Evolutionary conservation across 2,797 vertebrate species (phyloP).

Genomic region (Acanthiza pusilla): DNA sequence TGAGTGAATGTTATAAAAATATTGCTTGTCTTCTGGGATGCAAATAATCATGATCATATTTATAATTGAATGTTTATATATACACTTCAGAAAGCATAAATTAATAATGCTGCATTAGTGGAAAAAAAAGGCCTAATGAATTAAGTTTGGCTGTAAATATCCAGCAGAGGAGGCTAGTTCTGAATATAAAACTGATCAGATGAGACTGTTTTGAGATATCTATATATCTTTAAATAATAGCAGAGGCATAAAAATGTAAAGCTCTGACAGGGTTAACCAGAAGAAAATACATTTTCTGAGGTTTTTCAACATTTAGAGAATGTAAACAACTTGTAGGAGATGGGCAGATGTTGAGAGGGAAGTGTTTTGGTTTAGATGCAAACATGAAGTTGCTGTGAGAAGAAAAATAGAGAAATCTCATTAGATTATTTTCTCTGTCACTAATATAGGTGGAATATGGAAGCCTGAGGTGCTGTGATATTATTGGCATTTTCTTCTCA

Average conservation of each 20-base stretch:
- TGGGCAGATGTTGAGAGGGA: not conserved
- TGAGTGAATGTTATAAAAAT: not conserved
- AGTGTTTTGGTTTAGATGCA: not conserved
- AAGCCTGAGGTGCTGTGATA: not conserved
- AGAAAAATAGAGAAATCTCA: not conserved
- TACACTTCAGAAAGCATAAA: not conserved
- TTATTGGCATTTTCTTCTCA: not conserved
- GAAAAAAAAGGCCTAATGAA: not conserved
- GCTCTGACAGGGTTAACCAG: not conserved
- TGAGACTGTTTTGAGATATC: not conserved
- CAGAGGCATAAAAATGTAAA: not conserved
- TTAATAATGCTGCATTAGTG: not conserved
- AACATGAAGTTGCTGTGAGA: not conserved
- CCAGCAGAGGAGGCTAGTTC: slow-evolving; percentile 44
- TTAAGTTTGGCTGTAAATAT: not conserved
- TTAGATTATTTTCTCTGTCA: not conserved
- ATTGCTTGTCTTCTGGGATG: not conserved
- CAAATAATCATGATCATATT: not conserved
- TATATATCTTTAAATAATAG: not conserved
- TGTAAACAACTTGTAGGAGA: not conserved
- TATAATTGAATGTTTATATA: not conserved
- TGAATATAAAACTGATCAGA: not conserved
- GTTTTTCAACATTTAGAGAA: not conserved
- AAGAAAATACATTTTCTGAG: not conserved
- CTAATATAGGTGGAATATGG: not conserved